These are phyloP conservation scores for Imbricaverruca yamaguchii DNA, from an alignment of 2,888 invertebrate genomes.

Conservation along the genomic window DNA sequence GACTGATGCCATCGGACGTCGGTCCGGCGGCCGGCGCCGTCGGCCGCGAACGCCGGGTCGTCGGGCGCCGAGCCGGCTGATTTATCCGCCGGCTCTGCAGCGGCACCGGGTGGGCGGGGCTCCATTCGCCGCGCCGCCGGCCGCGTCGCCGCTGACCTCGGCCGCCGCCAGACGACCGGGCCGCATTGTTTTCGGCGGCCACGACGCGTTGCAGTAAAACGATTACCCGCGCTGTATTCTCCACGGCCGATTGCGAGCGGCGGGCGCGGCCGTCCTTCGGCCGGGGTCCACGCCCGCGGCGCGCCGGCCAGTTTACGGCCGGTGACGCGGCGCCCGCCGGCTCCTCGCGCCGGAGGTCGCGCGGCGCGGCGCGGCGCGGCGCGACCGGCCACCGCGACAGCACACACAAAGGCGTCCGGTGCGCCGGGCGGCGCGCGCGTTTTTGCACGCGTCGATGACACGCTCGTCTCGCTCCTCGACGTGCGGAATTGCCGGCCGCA, in stretches of 20 bases:
- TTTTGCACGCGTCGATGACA: background rate
- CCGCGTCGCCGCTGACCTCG: no score
- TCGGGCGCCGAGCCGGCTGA: background rate
- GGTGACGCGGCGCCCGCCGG: background rate
- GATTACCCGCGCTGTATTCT: background rate
- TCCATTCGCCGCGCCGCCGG: background rate
- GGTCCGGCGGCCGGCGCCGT: no score
- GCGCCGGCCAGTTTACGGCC: no score
- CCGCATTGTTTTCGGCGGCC: background rate
- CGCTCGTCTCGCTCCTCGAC: background rate
- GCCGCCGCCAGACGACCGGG: no score
- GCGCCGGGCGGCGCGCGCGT: no score
- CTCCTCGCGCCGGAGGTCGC: background rate
- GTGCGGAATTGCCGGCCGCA: background rate
- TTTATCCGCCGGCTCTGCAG: background rate
- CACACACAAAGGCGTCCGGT: background rate
- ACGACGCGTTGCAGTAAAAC: background rate
- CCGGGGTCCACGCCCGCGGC: no score
- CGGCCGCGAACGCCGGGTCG: background rate
- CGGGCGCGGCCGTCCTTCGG: no score
- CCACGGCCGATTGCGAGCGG: background rate
- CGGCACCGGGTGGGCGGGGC: background rate
- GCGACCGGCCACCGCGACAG: background rate
- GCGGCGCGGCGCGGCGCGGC: background rate
- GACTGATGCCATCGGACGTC: no score